These are phyloP conservation scores for Chaetodon auriga DNA, from an alignment of 2,113 vertebrate genomes.

Conservation along the genomic window DNA sequence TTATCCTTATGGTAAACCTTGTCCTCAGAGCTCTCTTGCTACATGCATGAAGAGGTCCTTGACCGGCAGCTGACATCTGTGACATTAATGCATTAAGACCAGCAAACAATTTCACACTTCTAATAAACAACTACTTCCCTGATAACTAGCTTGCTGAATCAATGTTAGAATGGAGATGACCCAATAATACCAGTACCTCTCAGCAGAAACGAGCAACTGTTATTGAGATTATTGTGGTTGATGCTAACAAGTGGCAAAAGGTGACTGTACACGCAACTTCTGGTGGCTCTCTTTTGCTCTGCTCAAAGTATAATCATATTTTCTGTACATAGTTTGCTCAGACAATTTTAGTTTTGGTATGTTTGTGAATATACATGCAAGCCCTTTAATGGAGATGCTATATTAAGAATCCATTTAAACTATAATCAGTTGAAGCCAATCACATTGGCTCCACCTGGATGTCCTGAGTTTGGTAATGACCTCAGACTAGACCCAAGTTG, in stretches of 20 bases:
- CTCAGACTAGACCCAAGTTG: not conserved
- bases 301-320: too few species aligned
- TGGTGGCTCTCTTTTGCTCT: too few species aligned
- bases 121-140: not conserved
- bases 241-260: too few species aligned
- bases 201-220: too few species aligned
- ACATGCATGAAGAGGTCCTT: not conserved
- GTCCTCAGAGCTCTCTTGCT: not conserved
- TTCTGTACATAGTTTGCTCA: too few species aligned
- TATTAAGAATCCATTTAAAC: too few species aligned
- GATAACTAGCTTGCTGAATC: not conserved
- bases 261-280: too few species aligned
- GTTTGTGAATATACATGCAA: too few species aligned
- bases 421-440: not conserved
- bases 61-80: not conserved
- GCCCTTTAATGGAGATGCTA: too few species aligned
- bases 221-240: too few species aligned
- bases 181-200: too few species aligned
- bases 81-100: not conserved
- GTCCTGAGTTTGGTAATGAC: not conserved
- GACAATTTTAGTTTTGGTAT: too few species aligned
- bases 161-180: not conserved
- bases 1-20: not conserved
- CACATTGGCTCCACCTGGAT: not conserved
- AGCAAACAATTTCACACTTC: not conserved